Conservation (phyloP, 2,888 invertebrate species). For the Stenchaetothrips biformis region DNA sequence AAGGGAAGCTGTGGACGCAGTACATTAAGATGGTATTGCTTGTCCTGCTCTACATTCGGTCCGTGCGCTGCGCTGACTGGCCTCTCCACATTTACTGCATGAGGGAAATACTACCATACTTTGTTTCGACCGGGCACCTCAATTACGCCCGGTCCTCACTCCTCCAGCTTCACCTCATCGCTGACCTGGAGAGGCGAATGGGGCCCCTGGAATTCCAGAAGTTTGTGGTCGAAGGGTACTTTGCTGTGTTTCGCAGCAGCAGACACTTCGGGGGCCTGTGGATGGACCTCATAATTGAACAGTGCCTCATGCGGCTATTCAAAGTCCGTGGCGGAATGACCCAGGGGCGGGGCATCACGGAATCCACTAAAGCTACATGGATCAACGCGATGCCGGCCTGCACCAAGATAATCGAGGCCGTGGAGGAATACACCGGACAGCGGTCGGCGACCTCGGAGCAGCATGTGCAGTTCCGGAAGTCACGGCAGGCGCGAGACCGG, state of each 20-base stretch:
- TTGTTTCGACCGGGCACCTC: conserved; percentile 36
- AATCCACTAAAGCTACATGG: conserved; percentile 35
- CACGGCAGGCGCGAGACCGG: not conserved
- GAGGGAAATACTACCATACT: conserved; percentile 33
- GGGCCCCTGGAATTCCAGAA: not conserved
- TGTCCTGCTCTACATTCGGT: conserved; percentile 31
- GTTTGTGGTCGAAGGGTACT: not conserved
- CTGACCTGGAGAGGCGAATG: not conserved
- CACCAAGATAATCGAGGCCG: conserved; percentile 32
- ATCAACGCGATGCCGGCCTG: conserved; percentile 32
- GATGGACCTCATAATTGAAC: conserved; percentile 38
- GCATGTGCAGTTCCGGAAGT: conserved; percentile 35
- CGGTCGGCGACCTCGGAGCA: conserved; percentile 34
- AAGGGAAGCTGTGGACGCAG: not conserved
- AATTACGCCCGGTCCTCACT: conserved; percentile 35
- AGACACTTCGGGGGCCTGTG: not conserved
- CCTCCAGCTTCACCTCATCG: conserved; percentile 35
- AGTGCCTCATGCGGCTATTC: conserved; percentile 39
- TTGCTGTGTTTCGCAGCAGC: not conserved
- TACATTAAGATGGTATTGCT: conserved; percentile 29
- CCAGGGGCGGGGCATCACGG: conserved; percentile 33
- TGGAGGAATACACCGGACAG: conserved; percentile 34
- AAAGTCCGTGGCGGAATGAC: conserved; percentile 37
- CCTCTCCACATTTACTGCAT: conserved; percentile 32
- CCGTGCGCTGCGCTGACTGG: conserved; percentile 33